A percentile compares a stretch with the other conserved stretches of the same genome.
Conservation (phyloP, 2,113 vertebrate genomes). For the Candoia aspera region DNA sequence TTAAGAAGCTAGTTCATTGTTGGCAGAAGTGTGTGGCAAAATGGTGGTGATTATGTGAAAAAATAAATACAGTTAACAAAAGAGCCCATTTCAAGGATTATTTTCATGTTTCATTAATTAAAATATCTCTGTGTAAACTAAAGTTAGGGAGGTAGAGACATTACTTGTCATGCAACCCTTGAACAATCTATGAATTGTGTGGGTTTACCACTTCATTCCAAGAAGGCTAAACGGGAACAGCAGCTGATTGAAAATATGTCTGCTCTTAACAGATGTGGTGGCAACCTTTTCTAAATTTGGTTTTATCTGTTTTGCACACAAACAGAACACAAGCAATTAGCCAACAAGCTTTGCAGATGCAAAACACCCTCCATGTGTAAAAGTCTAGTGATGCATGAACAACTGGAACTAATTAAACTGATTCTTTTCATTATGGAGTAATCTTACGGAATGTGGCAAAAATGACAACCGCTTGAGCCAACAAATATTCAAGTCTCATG, state of each 20-base stretch:
- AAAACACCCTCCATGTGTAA: conserved; percentile 51
- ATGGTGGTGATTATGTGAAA: background rate
- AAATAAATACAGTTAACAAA: background rate
- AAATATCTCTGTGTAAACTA: background rate
- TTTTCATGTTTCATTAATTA: background rate
- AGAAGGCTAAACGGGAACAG: conserved; percentile 42
- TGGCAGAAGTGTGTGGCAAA: background rate
- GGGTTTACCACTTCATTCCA: conserved; percentile 1
- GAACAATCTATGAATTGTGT: conserved; percentile 6
- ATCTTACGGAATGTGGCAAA: conserved; percentile 44
- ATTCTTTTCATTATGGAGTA: conserved; percentile 59
- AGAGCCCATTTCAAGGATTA: background rate
- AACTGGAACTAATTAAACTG: conserved; percentile 63
- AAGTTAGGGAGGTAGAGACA: background rate
- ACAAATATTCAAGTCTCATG: conserved; percentile 16
- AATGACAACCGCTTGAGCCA: conserved; percentile 36
- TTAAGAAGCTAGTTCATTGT: background rate
- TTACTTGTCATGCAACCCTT: background rate
- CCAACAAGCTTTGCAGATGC: conserved; percentile 68
- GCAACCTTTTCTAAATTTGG: conserved; percentile 63
- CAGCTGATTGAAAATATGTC: conserved; percentile 50
- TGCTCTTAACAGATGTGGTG: conserved; percentile 58
- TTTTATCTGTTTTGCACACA: conserved; percentile 69
- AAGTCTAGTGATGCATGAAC: conserved; percentile 57
- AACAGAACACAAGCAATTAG: conserved; percentile 71